Evolutionary conservation across 23 tunicate genomes (phyloP).

Genomic region (Pegea sp.): DNA sequence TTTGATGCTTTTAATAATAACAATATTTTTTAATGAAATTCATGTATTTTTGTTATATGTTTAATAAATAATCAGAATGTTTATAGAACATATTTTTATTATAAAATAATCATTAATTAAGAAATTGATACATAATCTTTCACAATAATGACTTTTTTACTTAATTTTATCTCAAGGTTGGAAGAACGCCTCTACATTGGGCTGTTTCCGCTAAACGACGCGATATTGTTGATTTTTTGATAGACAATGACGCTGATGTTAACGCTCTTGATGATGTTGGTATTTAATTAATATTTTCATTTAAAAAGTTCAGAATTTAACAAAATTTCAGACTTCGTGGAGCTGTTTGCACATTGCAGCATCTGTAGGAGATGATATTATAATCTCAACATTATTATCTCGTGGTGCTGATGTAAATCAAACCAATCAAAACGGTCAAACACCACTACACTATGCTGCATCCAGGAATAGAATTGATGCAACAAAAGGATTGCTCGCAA

Average conservation of each 20-base stretch:
- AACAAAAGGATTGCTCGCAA: conserved; percentile 56
- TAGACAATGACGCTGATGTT: conserved; percentile 53
- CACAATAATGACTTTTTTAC: too few relatives aligned
- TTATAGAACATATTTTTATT: background rate
- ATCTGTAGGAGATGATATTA: conserved; percentile 43
- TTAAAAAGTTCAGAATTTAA: background rate
- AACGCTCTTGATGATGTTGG: conserved; percentile 57
- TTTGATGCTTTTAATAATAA: too few relatives aligned
- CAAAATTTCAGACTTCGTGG: conserved; percentile 50
- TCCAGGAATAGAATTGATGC: conserved; percentile 51
- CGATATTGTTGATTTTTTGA: conserved; percentile 53
- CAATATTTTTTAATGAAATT: too few relatives aligned
- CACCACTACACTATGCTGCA: conserved; percentile 86
- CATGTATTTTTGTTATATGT: too few relatives aligned
- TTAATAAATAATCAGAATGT: too few relatives aligned
- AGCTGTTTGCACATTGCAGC: conserved; percentile 78
- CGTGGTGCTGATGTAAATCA: conserved; percentile 43
- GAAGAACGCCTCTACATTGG: conserved; percentile 84
- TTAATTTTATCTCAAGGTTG: conserved; percentile 27
- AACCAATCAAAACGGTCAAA: conserved; percentile 38
- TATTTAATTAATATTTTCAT: background rate
- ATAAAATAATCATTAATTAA: background rate
- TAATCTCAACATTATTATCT: conserved; percentile 27
- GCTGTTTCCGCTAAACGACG: conserved; percentile 61
- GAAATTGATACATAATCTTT: too few relatives aligned